Evolutionary conservation across 92 coral and sea anemone genomes (phyloP), one percentile per base, ranked within the genome.

Genomic region (Diadumene lineata): DNA sequence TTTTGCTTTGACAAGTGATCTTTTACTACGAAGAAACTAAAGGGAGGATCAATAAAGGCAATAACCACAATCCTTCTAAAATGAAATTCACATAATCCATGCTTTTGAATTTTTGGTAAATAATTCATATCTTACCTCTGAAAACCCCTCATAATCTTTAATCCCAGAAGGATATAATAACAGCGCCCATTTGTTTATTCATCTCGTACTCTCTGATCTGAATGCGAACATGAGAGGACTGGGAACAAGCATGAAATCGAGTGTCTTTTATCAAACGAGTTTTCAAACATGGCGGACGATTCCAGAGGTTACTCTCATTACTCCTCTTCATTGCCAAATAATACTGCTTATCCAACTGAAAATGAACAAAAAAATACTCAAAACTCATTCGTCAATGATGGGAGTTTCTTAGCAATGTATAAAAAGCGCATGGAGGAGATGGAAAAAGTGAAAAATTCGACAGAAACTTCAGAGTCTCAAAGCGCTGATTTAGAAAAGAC

Each of bases 321-420:
- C 31, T 70, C 75, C 7, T 70, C 55, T 70, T 51, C 55, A 53
- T 8, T 58, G 43, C 18, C 44, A 28, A 50, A 70, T 15, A 31
- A 48, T 34, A 31, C 25, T 25, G 68, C 31, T 73, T 58, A 34
- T 31, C 56, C 34, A 73, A 18, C 79, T 29, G 56, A 33, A 62
- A 71, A 64, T 1, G 56, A 55, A 25, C 0, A 79, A 66, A 34
- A 76, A 10, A 75, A 31, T 65, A 48, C 69, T 33, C 32, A 63
- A 33, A 90, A 90, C 64, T 46, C 81, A 43, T 94, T 94, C 76
- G 98, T 83, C 7, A 94, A 94, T 68, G 98, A 94, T 56, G 98
- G 98, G 11, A 94, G 96, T 72, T 94, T 94, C 74, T 81, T 94
- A 50, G 98, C 91, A 84, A 82, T 83, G 81, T 94, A 82, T 57